phyloP scores from a whole-genome alignment of 2,888 invertebrate species.

The Empis livida region DNA sequence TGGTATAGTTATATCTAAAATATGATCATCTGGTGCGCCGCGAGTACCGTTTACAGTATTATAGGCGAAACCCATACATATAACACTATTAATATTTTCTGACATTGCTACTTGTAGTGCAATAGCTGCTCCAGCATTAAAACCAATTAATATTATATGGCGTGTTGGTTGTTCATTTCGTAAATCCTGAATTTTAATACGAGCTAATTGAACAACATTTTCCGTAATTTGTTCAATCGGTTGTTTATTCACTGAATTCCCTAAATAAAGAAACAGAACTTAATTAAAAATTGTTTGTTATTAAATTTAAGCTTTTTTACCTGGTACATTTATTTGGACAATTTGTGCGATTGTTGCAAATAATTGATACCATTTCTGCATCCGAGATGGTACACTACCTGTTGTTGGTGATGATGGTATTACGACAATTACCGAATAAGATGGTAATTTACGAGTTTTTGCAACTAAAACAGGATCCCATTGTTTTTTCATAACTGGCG shows the following conservation, averaged over 20 bases:
- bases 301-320: constrained; percentile 17
- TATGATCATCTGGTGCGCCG: constrained; percentile 61
- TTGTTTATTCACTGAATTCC: constrained; percentile 24
- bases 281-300: neutral
- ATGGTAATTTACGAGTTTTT: constrained; percentile 54
- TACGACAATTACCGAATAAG: constrained; percentile 52
- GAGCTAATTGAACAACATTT: constrained; percentile 50
- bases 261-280: neutral
- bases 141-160: constrained; percentile 63
- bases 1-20: constrained; percentile 59
- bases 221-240: constrained; percentile 41
- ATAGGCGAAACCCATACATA: constrained; percentile 67
- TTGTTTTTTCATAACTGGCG: constrained; percentile 42
- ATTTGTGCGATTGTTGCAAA: constrained; percentile 56
- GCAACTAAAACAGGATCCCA: constrained; percentile 63
- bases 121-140: constrained; percentile 60
- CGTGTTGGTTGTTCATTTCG: constrained; percentile 51
- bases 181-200: constrained; percentile 58
- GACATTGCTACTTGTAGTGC: constrained; percentile 62
- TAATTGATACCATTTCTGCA: constrained; percentile 56
- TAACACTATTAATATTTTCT: constrained; percentile 57
- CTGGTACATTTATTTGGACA: constrained; percentile 36
- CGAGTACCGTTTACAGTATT: constrained; percentile 58
- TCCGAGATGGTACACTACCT: constrained; percentile 37
- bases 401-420: constrained; percentile 44